Percentiles rank a stretch among this genome's conserved stretches.
These are phyloP conservation scores for Goniozus legneri DNA, from an alignment of 1,140 invertebrate genomes.

Conservation along the genomic window DNA sequence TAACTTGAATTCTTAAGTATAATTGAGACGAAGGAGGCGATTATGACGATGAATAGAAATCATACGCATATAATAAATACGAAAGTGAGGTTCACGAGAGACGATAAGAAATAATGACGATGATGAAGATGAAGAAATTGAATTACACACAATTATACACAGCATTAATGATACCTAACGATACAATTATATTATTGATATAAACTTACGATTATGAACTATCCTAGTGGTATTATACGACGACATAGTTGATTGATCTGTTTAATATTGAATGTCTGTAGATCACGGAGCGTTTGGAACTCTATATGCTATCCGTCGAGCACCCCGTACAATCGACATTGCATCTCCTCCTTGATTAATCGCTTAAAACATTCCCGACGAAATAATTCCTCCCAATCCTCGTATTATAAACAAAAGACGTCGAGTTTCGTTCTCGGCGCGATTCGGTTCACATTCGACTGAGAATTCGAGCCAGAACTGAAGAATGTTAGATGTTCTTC, in stretches of 20 bases:
- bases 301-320: slow-evolving; percentile 51
- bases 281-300: slow-evolving; percentile 56
- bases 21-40: slow-evolving; percentile 30
- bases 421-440: too few species aligned
- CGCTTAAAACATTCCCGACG: too few species aligned
- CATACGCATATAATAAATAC: too few species aligned
- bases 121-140: slow-evolving; percentile 2
- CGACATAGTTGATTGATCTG: slow-evolving; percentile 56
- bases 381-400: too few species aligned
- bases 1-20: slow-evolving; percentile 46
- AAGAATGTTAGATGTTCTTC: too few species aligned
- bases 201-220: slow-evolving; percentile 53
- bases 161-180: slow-evolving; percentile 51
- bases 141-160: slow-evolving; percentile 35
- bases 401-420: too few species aligned
- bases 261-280: slow-evolving; percentile 57
- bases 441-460: too few species aligned
- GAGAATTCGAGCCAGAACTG: too few species aligned
- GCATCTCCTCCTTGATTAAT: slow-evolving; percentile 9
- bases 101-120: slow-evolving; percentile 6
- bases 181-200: slow-evolving; percentile 56
- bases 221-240: slow-evolving; percentile 53
- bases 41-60: too few species aligned
- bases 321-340: slow-evolving; percentile 18
- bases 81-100: too few species aligned